A percentile compares a stretch with the other conserved stretches of the same genome.
Evolutionary conservation across 2,888 invertebrate species (phyloP).

Genomic region (Apodemia mormo): DNA sequence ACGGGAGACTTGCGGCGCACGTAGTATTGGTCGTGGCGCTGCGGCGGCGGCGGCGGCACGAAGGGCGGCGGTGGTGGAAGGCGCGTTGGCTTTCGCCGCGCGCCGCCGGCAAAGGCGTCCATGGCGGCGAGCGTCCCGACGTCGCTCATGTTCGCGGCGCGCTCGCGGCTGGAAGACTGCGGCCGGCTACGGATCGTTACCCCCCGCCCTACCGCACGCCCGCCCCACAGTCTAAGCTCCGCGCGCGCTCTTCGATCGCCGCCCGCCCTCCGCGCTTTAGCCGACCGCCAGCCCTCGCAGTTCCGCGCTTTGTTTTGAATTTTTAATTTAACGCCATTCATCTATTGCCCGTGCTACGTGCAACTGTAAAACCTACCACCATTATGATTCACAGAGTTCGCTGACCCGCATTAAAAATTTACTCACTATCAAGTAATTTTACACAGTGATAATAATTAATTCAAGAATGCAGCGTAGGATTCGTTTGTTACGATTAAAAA

Average conservation of each 20-base stretch:
- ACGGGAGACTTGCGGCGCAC: slow-evolving; percentile 77
- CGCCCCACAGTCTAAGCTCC: slow-evolving; percentile 56
- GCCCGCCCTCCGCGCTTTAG: slow-evolving; percentile 70
- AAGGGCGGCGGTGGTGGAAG: slow-evolving; percentile 76
- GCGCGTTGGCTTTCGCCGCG: slow-evolving; percentile 72
- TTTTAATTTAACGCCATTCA: slow-evolving; percentile 79
- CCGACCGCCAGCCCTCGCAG: slow-evolving; percentile 74
- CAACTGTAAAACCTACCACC: slow-evolving; percentile 53
- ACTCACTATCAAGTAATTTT: slow-evolving; percentile 1
- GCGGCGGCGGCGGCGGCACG: slow-evolving; percentile 75
- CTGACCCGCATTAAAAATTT: slow-evolving; percentile 43
- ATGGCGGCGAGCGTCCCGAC: slow-evolving; percentile 80
- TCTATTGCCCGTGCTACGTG: slow-evolving; percentile 56
- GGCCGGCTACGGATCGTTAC: slow-evolving; percentile 52
- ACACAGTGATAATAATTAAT: slow-evolving; percentile 8
- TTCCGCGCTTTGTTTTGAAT: slow-evolving; percentile 75
- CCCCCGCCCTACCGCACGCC: slow-evolving; percentile 61
- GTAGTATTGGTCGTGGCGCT: slow-evolving; percentile 76
- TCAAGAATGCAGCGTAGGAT: background rate
- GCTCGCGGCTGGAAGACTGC: slow-evolving; percentile 79
- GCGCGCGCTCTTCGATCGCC: slow-evolving; percentile 78
- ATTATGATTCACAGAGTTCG: slow-evolving; percentile 50
- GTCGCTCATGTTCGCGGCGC: slow-evolving; percentile 78
- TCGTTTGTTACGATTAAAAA: background rate
- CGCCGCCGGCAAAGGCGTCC: slow-evolving; percentile 80